Evolutionary conservation across 2,888 invertebrate species (phyloP).

Genomic region (Brachyptera risi): DNA sequence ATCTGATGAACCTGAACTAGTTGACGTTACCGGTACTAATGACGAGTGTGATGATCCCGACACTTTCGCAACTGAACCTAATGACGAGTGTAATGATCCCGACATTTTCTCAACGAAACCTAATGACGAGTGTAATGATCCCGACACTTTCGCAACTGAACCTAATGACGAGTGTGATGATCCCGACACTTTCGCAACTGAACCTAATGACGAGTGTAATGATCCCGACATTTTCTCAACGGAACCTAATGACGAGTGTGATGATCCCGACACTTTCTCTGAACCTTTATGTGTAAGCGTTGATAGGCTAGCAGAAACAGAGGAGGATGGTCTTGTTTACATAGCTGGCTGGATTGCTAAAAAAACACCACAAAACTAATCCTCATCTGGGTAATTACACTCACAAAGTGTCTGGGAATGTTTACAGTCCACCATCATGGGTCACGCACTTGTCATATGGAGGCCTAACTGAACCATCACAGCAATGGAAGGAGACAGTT

Average conservation of each 20-base stretch:
- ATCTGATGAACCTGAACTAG: too few species aligned
- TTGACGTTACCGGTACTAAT: too few species aligned
- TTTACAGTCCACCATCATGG: conserved; percentile 32
- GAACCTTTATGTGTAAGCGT: too few species aligned
- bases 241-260: too few species aligned
- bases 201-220: too few species aligned
- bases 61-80: conserved; percentile 6
- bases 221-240: too few species aligned
- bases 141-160: neutral
- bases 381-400: neutral
- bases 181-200: too few species aligned
- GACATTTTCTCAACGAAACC: neutral
- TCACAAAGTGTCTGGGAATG: neutral
- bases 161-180: neutral
- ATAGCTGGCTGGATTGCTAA: neutral
- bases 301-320: conserved; percentile 11
- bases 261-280: too few species aligned
- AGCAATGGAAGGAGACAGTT: conserved; percentile 24
- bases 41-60: too few species aligned
- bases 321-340: conserved; percentile 23
- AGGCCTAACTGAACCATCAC: conserved; percentile 31
- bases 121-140: neutral
- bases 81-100: neutral
- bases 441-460: conserved; percentile 31
- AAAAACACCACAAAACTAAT: neutral